These are phyloP conservation scores for Elaphurus davidianus DNA, from an alignment of 2,113 vertebrate genomes.

Conservation along the genomic window DNA sequence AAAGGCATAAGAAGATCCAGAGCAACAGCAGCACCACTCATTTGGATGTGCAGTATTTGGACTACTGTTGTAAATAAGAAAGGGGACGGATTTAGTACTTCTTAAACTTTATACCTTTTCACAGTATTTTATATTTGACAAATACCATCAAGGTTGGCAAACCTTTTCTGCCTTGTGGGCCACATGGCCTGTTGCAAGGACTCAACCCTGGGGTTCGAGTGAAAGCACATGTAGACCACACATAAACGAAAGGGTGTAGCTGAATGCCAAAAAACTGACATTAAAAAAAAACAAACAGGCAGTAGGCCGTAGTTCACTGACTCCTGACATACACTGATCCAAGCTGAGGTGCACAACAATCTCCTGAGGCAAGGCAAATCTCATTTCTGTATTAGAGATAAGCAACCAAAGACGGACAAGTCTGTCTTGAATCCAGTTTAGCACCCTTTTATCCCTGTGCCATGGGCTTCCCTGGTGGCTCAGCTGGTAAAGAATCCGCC, in stretches of 20 bases:
- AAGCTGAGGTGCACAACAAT: neutral
- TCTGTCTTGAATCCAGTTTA: neutral
- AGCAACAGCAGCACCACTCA: neutral
- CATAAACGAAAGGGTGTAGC: neutral
- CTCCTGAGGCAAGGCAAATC: neutral
- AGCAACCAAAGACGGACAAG: neutral
- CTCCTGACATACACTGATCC: neutral
- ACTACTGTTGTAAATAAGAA: neutral
- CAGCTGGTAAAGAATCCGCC: neutral
- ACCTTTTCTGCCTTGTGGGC: neutral
- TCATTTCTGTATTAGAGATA: neutral
- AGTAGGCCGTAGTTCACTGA: neutral
- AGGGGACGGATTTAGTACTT: neutral
- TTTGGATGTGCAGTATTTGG: neutral
- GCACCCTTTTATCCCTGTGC: neutral
- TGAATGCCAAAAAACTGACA: neutral
- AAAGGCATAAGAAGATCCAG: neutral
- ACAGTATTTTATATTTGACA: neutral
- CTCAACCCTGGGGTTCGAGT: neutral
- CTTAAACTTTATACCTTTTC: neutral
- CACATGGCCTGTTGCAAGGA: neutral
- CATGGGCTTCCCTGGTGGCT: neutral
- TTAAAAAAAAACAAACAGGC: neutral
- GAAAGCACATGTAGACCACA: neutral
- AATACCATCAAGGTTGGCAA: neutral